Conservation (phyloP, 2,113 vertebrate genomes). For the Clarias macrocephalus region DNA sequence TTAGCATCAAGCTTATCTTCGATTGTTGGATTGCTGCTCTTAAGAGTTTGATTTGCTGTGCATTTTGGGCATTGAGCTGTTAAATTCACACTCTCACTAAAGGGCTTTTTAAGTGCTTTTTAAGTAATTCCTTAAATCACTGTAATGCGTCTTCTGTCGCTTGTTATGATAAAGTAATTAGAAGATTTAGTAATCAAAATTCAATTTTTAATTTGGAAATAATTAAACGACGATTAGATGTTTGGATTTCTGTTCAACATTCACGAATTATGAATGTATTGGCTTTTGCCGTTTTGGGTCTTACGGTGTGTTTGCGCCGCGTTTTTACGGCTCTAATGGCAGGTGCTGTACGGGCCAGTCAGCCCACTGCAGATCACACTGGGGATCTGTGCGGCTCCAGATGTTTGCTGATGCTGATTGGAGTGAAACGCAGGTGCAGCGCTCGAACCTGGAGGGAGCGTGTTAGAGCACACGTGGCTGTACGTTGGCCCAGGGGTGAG, state of each 20-base stretch:
- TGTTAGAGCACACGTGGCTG: not conserved
- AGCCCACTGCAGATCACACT: not conserved
- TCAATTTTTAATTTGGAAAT: constrained; percentile 11
- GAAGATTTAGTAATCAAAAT: constrained; percentile 1
- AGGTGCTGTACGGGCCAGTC: constrained; percentile 20
- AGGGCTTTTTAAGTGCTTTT: not conserved
- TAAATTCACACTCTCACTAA: not conserved
- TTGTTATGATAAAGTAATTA: constrained; percentile 22
- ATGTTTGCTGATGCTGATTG: not conserved
- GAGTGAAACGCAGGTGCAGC: constrained; percentile 9
- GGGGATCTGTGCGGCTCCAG: not conserved
- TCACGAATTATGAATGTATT: constrained; percentile 25
- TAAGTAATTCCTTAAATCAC: constrained; percentile 12
- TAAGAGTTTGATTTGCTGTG: not conserved
- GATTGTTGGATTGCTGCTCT: not conserved
- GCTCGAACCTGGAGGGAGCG: constrained; percentile 6
- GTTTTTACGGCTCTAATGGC: not conserved
- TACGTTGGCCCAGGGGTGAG: not conserved
- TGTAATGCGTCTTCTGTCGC: constrained; percentile 2
- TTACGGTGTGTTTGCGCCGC: not conserved
- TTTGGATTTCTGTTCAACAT: not conserved
- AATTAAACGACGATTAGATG: not conserved
- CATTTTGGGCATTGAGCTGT: constrained; percentile 6
- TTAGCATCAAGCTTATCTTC: not conserved
- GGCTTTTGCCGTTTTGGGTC: constrained; percentile 1